Base-by-base conservation (phyloP, 1,140 invertebrate species). In the Aphelenchoides avenae region DNA sequence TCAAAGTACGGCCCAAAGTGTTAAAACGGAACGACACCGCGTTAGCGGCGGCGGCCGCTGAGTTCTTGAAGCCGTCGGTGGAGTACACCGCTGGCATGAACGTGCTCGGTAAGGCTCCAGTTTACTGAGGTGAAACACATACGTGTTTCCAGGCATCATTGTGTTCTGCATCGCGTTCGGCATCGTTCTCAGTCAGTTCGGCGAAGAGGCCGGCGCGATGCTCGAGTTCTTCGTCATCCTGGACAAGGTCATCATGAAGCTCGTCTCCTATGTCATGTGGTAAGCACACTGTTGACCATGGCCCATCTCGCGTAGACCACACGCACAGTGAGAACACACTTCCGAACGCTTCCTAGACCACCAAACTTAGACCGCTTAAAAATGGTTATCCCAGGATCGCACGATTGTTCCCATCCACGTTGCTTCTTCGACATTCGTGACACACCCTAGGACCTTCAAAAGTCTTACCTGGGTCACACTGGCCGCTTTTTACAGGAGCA, bases 191-290 rank as follows among this genome's bases (percentile, higher is more conserved):
- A 80, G 81, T 56, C 74, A 76, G 48, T 78, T 79, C n/a, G 68
- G 75, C 5, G 68, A 76, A 11, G 60, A 75, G 41, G 80, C 71
- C 15, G 62, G 75, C 43, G 61, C 80, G 4, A 77, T 83, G 76
- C 61, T 81, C 20, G 68, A 81, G 15, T 80, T 83, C 59, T 83
- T 83, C 57, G 61, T 67, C 33, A 73, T 79, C 27, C 60, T 83
- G 20, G 80, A 81, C 66, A 77, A 81, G 52, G 76, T 82, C 52
- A 79, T 80, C 37, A 82, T 82, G 80, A 69, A 78, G 20, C 66
- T 80, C 2, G 89, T 93, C n/a, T 86, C 86, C 2, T 84, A 84
- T 15, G 85, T 90, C 0, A 91, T 92, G 85, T 90, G 87, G 87
- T 85, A 18, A 58, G 55, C 51, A 49, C 6, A 55, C 74, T 79